Evolutionary conservation across 2,888 invertebrate species (phyloP).

Genomic region (Pachydiplax longipennis): DNA sequence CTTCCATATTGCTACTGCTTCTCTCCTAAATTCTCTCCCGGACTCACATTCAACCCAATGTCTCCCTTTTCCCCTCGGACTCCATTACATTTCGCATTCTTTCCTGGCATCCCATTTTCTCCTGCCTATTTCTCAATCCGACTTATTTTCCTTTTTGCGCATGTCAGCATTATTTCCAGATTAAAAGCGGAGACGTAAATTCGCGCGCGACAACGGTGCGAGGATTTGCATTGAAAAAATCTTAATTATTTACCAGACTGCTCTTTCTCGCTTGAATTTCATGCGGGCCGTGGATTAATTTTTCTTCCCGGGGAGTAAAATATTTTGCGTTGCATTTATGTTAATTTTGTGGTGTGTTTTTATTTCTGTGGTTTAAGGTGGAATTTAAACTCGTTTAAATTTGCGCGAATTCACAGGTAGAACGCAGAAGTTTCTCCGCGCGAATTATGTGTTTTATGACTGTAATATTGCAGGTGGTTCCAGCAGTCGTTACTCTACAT

Average conservation of each 20-base stretch:
- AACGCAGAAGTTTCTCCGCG: neutral
- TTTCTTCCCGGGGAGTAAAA: neutral
- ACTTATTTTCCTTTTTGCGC: neutral
- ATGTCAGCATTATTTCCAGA: slow-evolving; percentile 15
- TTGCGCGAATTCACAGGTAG: neutral
- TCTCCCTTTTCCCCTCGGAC: neutral
- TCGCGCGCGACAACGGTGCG: neutral
- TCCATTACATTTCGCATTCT: slow-evolving; percentile 37
- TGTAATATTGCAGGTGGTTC: too few relatives aligned
- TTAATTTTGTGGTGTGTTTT: neutral
- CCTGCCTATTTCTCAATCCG: slow-evolving; percentile 28
- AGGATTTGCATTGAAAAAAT: neutral
- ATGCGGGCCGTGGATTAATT: neutral
- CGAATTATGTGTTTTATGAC: neutral
- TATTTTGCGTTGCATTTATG: neutral
- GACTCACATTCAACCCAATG: neutral
- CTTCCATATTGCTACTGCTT: neutral
- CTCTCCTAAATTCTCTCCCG: neutral
- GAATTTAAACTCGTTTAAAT: neutral
- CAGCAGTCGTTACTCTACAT: too few relatives aligned
- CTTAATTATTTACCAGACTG: neutral
- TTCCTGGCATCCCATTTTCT: slow-evolving; percentile 33
- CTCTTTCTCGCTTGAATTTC: neutral
- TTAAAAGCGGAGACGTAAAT: neutral
- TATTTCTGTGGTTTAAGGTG: neutral